Evolutionary conservation across 2,797 vertebrate species (phyloP).

Genomic region (Agapornis canus): DNA sequence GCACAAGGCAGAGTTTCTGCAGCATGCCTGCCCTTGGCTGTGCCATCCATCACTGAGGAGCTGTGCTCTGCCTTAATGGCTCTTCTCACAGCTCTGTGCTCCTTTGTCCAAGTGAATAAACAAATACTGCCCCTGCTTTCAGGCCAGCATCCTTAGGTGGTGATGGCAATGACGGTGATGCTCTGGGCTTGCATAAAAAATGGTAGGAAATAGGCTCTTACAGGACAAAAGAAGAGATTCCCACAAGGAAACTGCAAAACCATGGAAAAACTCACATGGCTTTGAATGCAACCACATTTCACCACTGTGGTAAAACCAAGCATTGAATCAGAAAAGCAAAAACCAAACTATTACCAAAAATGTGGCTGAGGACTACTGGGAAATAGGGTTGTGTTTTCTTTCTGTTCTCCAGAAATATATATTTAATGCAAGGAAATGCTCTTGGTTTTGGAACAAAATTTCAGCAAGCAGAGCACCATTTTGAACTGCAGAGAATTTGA

Average conservation of each 20-base stretch:
- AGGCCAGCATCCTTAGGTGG: background rate
- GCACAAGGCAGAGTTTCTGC: background rate
- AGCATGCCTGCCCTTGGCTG: background rate
- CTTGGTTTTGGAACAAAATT: background rate
- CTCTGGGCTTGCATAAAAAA: background rate
- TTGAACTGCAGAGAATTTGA: rapidly evolving
- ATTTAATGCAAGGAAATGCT: background rate
- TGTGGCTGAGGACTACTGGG: background rate
- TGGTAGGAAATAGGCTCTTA: background rate
- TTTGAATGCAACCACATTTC: rapidly evolving
- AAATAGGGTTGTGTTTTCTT: rapidly evolving
- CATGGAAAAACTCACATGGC: rapidly evolving
- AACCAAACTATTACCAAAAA: background rate
- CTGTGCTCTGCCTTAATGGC: background rate
- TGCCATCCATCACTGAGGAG: background rate
- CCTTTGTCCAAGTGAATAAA: background rate
- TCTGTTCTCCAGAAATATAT: rapidly evolving
- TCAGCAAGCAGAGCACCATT: rapidly evolving
- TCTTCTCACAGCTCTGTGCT: background rate
- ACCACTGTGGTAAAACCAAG: rapidly evolving
- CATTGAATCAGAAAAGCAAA: background rate
- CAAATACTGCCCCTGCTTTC: rapidly evolving
- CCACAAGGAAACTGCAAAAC: background rate
- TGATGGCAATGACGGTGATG: background rate
- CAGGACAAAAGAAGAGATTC: background rate